Evolutionary conservation across 2,797 vertebrate genomes (phyloP).

Genomic region (Paramormyrops hopkinsi): DNA sequence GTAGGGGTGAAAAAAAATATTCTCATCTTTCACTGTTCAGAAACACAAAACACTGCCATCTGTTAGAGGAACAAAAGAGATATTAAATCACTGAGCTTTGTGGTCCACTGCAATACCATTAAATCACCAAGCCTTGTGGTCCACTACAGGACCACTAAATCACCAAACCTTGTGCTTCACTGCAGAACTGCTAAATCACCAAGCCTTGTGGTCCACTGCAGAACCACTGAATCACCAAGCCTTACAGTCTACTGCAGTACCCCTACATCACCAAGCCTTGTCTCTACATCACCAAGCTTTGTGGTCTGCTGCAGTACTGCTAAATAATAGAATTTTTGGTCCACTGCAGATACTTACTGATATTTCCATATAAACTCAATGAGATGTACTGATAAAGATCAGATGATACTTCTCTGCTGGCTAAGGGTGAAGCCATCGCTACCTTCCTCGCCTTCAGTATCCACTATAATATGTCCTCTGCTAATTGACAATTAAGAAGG

Average conservation of each 20-base stretch:
- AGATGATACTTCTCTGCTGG: neutral
- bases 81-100: neutral
- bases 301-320: neutral
- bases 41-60: slow-evolving; percentile 7
- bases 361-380: neutral
- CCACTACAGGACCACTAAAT: neutral
- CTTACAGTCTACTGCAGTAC: neutral
- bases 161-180: neutral
- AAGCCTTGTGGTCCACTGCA: neutral
- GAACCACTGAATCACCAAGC: neutral
- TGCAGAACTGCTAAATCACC: neutral
- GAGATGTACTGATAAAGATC: neutral
- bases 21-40: neutral
- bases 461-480: neutral
- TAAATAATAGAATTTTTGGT: neutral
- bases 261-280: neutral
- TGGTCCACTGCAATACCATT: neutral
- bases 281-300: neutral
- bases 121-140: neutral
- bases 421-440: neutral
- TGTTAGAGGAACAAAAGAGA: neutral
- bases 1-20: neutral
- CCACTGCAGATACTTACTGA: neutral
- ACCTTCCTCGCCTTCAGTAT: neutral
- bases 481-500: neutral